These are phyloP conservation scores for Tetrax tetrax DNA, from an alignment of 2,113 vertebrate species.

Conservation along the genomic window DNA sequence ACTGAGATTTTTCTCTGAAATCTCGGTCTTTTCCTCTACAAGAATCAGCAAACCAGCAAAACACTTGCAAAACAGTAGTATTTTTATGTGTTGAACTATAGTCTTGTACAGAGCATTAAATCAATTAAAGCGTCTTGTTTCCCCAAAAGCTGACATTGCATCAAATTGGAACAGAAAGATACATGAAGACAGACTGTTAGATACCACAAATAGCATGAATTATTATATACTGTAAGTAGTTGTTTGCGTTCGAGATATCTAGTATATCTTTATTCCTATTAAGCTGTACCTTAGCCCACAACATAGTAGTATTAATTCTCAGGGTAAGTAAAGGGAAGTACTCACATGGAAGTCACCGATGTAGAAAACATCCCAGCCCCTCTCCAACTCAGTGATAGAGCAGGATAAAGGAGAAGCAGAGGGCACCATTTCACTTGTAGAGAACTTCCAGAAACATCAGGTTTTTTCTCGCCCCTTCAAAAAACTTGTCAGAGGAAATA, in stretches of 20 bases:
- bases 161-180: not conserved
- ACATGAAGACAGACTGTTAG: not conserved
- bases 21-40: not conserved
- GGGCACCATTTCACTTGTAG: not conserved
- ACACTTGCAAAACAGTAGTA: not conserved
- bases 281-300: not conserved
- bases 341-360: not conserved
- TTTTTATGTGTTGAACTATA: not conserved
- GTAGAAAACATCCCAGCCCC: not conserved
- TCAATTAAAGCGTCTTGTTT: not conserved
- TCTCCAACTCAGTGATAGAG: not conserved
- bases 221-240: not conserved
- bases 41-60: not conserved
- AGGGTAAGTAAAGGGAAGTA: not conserved
- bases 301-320: not conserved
- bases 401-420: not conserved
- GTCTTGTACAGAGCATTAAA: not conserved
- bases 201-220: not conserved
- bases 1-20: not conserved
- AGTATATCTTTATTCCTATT: not conserved
- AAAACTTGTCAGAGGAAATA: not conserved
- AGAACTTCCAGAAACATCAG: not conserved
- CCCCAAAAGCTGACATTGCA: not conserved
- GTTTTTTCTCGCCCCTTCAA: not conserved
- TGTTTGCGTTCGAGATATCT: not conserved